A percentile compares a stretch with the other conserved stretches of the same genome.
Evolutionary conservation across 2,797 vertebrate genomes (phyloP).

Genomic region (Brachymystax lenok): DNA sequence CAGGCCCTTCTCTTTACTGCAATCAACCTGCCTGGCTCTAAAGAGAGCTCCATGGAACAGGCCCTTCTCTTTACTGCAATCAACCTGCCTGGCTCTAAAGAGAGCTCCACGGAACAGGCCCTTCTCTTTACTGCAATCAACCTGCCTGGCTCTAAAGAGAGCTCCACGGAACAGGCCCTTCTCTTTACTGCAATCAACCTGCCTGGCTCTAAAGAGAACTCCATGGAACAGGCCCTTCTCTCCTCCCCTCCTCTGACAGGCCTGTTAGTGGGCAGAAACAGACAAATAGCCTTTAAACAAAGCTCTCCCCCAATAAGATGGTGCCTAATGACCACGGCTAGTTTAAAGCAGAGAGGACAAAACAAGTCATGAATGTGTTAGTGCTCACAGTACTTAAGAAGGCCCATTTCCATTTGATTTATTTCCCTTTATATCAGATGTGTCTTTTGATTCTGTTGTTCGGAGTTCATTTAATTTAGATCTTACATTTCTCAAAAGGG

Average conservation of each 20-base stretch:
- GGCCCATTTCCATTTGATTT: slow-evolving; percentile 20
- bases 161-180: slow-evolving; percentile 19
- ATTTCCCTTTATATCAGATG: slow-evolving; percentile 23
- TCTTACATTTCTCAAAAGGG: slow-evolving; percentile 26
- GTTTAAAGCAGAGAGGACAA: slow-evolving; percentile 24
- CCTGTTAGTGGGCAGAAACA: slow-evolving; percentile 33
- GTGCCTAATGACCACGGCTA: slow-evolving; percentile 29
- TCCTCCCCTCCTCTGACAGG: slow-evolving; percentile 20
- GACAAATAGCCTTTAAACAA: slow-evolving; percentile 46
- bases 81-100: slow-evolving; percentile 38
- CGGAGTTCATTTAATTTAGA: slow-evolving; percentile 21
- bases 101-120: slow-evolving; percentile 25
- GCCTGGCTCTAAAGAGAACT: slow-evolving; percentile 37
- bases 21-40: slow-evolving; percentile 39
- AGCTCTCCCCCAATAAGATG: slow-evolving; percentile 26
- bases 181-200: too few relatives aligned
- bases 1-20: slow-evolving; percentile 32
- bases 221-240: slow-evolving; percentile 17
- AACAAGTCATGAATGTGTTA: slow-evolving; percentile 26
- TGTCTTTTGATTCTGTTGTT: slow-evolving; percentile 32
- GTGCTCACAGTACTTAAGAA: slow-evolving; percentile 17
- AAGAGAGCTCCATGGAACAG: slow-evolving; percentile 29
- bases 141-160: slow-evolving; percentile 34
- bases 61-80: slow-evolving; percentile 36
- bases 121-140: slow-evolving; percentile 41